Percentiles rank a stretch among this genome's conserved stretches.
phyloP scores from a whole-genome alignment of 2,113 vertebrate genomes.

The pig (Sus scrofa) region DNA sequence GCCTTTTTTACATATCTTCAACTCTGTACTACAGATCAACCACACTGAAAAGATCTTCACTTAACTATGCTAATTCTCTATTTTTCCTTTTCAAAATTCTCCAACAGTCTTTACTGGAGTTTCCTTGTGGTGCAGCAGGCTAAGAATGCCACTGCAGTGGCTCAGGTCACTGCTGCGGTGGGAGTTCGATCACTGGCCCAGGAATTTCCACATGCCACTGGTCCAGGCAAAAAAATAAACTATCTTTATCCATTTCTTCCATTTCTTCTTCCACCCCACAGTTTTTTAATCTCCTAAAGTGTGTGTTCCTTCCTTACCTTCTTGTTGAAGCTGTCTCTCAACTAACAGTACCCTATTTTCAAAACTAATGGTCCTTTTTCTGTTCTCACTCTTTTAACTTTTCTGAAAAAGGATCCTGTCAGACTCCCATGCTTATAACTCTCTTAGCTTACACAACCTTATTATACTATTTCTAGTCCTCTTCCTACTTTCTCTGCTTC shows the following conservation, averaged over 20 bases:
- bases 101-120: too few species aligned
- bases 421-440: constrained; percentile 30
- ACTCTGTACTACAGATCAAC: not conserved
- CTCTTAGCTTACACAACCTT: not conserved
- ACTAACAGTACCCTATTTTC: not conserved
- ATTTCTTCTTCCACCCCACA: not conserved
- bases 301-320: not conserved
- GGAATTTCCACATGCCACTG: too few species aligned
- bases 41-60: constrained; percentile 8
- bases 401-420: not conserved
- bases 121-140: too few species aligned
- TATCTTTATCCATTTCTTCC: not conserved
- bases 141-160: too few species aligned
- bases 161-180: too few species aligned
- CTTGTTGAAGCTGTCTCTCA: not conserved
- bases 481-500: constrained; percentile 28
- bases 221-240: too few species aligned
- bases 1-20: not conserved
- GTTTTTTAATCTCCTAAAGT: constrained; percentile 27
- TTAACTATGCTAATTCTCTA: not conserved
- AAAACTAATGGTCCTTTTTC: not conserved
- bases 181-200: too few species aligned
- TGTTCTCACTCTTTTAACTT: not conserved
- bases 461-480: constrained; percentile 3
- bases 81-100: constrained; percentile 29